Percentiles rank a stretch among this genome's conserved stretches.
Evolutionary conservation across 2,113 vertebrate genomes (phyloP).

Genomic region (Podarcis raffonei): DNA sequence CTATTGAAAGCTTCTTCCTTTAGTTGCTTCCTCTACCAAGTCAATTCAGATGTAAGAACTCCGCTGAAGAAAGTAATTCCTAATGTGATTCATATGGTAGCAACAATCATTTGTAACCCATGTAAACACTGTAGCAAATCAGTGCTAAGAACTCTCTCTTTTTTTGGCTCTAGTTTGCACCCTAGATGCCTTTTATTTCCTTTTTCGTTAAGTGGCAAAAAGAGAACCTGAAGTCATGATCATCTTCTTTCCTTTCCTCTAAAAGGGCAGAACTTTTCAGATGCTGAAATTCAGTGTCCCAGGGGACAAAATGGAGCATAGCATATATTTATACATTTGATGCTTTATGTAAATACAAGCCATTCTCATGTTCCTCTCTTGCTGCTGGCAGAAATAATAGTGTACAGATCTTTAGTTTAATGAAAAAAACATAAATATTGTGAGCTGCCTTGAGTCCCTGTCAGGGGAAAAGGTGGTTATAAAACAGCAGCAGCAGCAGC

Average conservation of each 20-base stretch:
- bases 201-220: neutral
- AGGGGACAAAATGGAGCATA: neutral
- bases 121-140: neutral
- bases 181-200: neutral
- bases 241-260: neutral
- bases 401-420: neutral
- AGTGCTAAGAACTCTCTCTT: neutral
- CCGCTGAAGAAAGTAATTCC: neutral
- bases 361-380: neutral
- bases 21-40: neutral
- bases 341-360: neutral
- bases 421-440: constrained; percentile 18
- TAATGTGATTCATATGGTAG: neutral
- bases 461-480: too few species aligned
- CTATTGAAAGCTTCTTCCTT: neutral
- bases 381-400: neutral
- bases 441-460: neutral
- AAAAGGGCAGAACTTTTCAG: neutral
- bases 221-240: neutral
- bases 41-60: neutral
- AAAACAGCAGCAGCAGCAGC: too few species aligned
- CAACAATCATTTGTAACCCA: neutral
- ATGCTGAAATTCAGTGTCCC: neutral
- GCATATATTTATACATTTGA: neutral
- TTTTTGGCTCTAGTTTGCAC: neutral